These are phyloP conservation scores for Drosophila antonietae DNA, from an alignment of 2,888 invertebrate genomes.

Conservation along the genomic window DNA sequence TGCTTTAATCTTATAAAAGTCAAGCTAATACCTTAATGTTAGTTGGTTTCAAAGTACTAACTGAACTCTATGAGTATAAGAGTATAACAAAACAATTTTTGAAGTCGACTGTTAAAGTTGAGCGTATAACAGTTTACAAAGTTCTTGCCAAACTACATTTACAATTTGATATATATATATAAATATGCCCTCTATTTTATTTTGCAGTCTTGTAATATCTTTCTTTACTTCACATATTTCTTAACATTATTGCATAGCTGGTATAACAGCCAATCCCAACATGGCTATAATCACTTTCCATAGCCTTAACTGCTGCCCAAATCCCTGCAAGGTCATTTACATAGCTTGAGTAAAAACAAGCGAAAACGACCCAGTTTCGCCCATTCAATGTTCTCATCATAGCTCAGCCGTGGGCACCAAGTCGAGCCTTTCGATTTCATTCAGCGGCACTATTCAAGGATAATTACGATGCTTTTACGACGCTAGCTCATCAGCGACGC, in stretches of 20 bases:
- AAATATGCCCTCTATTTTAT: background rate
- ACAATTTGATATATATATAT: no score
- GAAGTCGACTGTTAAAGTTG: background rate
- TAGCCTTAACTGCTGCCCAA: slow-evolving; percentile 6
- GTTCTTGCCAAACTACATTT: no score
- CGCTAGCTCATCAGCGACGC: slow-evolving; percentile 59
- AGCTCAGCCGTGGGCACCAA: background rate
- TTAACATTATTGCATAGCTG: background rate
- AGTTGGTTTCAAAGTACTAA: no score
- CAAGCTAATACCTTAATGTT: no score
- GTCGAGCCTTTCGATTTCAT: slow-evolving; percentile 24
- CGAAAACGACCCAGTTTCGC: slow-evolving; percentile 45
- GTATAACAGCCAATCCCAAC: slow-evolving; percentile 6
- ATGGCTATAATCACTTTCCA: background rate
- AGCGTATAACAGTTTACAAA: background rate
- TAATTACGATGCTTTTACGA: slow-evolving; percentile 36
- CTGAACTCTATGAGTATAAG: background rate
- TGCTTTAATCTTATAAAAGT: background rate
- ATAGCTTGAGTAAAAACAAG: slow-evolving; percentile 23
- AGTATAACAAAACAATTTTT: background rate
- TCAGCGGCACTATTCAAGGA: slow-evolving; percentile 43
- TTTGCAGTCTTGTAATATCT: background rate
- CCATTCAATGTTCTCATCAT: slow-evolving; percentile 24
- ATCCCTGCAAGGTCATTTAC: slow-evolving; percentile 36
- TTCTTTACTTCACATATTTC: background rate